Evolutionary conservation across 2,888 invertebrate species (phyloP).

Genomic region (Gortyna flavago): DNA sequence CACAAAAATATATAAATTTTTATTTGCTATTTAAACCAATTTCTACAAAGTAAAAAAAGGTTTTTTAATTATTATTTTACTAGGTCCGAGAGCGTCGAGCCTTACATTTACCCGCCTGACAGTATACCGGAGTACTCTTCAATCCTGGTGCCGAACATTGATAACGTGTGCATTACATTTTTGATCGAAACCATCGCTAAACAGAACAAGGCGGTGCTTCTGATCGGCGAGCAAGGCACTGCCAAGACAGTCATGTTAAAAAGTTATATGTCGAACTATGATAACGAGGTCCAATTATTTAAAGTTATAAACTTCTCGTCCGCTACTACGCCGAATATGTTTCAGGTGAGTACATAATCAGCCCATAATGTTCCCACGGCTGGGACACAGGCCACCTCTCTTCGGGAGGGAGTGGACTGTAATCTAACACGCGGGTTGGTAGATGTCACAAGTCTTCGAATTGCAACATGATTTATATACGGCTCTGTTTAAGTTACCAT

Average conservation of each 20-base stretch:
- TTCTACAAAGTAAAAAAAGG: background rate
- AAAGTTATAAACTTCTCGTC: constrained; percentile 97
- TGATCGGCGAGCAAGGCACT: constrained; percentile 97
- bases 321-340: constrained; percentile 97
- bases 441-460: background rate
- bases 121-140: constrained; percentile 93
- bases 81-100: constrained; percentile 92
- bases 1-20: background rate
- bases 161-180: constrained; percentile 96
- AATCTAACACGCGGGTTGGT: background rate
- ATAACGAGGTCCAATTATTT: constrained; percentile 94
- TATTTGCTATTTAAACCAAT: background rate
- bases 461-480: background rate
- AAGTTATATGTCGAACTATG: constrained; percentile 93
- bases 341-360: constrained; percentile 90
- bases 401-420: too few species aligned
- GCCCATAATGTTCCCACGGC: background rate
- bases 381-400: background rate
- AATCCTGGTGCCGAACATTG: constrained; percentile 96
- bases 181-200: constrained; percentile 95
- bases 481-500: background rate
- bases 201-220: constrained; percentile 94
- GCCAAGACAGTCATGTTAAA: constrained; percentile 98
- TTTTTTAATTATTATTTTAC: constrained; percentile 3
- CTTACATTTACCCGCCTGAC: constrained; percentile 93